Evolutionary conservation across 2,797 vertebrate species (phyloP).

Genomic region (Rhinogobio ventralis): DNA sequence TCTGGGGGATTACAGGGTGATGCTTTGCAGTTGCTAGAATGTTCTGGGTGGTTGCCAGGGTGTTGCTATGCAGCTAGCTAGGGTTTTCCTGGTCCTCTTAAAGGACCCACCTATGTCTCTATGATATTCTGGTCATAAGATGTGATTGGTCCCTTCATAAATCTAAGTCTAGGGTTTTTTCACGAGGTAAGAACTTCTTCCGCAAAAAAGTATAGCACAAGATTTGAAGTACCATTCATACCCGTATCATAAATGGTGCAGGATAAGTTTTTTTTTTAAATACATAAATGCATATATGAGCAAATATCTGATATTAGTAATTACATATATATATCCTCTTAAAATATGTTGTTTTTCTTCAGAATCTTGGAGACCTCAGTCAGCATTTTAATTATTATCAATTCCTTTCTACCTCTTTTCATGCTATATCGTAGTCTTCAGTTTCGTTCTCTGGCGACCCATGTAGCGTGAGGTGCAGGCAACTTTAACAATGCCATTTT

Average conservation of each 20-base stretch:
- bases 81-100: neutral
- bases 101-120: too few relatives aligned
- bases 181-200: neutral
- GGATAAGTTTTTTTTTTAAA: neutral
- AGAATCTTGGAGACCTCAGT: neutral
- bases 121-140: neutral
- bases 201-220: neutral
- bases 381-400: neutral
- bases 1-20: neutral
- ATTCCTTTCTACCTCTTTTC: neutral
- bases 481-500: slow-evolving; percentile 20
- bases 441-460: neutral
- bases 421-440: neutral
- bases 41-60: neutral
- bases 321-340: neutral
- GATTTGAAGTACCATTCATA: neutral
- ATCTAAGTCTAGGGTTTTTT: neutral
- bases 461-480: neutral
- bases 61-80: neutral
- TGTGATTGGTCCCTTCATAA: neutral
- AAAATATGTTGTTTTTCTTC: neutral
- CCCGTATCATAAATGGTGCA: neutral
- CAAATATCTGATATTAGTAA: neutral
- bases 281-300: too few relatives aligned
- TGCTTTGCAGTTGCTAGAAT: neutral